A percentile compares a stretch with the other conserved stretches of the same genome.
Conservation (phyloP, 35 echinoderm and acorn worm species). For the Strongylocentrotus purpuratus region DNA sequence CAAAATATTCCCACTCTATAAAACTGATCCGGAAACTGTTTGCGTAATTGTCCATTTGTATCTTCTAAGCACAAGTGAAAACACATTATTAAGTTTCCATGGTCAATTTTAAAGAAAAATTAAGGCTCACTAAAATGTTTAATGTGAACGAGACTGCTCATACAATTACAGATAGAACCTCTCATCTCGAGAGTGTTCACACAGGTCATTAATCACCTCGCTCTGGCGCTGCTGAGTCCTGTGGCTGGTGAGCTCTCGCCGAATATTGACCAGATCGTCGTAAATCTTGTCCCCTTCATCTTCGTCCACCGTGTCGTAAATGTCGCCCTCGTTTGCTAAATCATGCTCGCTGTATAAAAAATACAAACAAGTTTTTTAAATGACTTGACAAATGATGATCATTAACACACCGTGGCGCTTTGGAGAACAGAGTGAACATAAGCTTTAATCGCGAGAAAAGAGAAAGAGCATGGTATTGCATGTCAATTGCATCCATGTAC, state of each 20-base stretch:
- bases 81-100: too few relatives aligned
- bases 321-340: slow-evolving; percentile 69
- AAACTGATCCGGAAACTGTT: too few relatives aligned
- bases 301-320: slow-evolving; percentile 78
- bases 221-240: neutral
- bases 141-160: neutral
- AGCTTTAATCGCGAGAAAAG: too few relatives aligned
- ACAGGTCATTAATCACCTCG: slow-evolving; percentile 1
- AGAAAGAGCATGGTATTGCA: too few relatives aligned
- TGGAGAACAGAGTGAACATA: too few relatives aligned
- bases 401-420: neutral
- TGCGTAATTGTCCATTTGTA: too few relatives aligned
- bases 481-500: too few relatives aligned
- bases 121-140: neutral
- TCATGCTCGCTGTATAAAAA: slow-evolving; percentile 70
- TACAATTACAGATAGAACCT: neutral
- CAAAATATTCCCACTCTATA: too few relatives aligned
- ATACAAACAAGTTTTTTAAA: neutral
- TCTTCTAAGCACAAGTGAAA: too few relatives aligned
- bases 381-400: neutral
- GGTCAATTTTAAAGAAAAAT: neutral
- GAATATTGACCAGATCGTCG: slow-evolving; percentile 64
- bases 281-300: slow-evolving; percentile 78
- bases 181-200: neutral
- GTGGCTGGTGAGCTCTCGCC: slow-evolving; percentile 10